These are phyloP conservation scores for Cebus imitator DNA, from an alignment of 2,113 vertebrate genomes.

Conservation along the genomic window DNA sequence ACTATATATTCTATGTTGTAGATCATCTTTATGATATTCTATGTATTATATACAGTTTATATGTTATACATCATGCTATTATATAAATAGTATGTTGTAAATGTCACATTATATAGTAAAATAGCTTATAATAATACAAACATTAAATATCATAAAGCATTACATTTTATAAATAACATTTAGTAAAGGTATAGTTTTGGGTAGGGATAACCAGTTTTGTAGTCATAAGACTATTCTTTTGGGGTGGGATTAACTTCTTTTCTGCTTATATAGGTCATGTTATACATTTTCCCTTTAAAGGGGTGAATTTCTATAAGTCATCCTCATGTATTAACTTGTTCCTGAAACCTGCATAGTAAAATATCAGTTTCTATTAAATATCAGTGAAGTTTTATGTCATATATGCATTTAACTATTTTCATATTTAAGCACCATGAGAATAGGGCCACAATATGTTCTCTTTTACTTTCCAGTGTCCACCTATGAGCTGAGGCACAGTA, in stretches of 20 bases:
- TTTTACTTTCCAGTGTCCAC: neutral
- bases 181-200: neutral
- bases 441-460: neutral
- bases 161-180: neutral
- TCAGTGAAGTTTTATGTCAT: neutral
- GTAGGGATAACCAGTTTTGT: neutral
- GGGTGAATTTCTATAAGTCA: neutral
- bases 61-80: neutral
- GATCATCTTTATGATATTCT: neutral
- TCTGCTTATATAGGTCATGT: neutral
- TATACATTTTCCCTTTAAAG: neutral
- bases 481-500: neutral
- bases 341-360: neutral
- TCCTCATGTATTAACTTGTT: neutral
- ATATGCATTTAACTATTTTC: neutral
- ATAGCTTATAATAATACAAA: neutral
- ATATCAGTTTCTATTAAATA: neutral
- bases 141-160: neutral
- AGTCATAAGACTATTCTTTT: neutral
- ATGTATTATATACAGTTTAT: neutral
- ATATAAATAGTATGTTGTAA: neutral
- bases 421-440: neutral
- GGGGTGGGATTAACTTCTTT: neutral
- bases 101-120: neutral
- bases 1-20: neutral